A percentile compares a stretch with the other conserved stretches of the same genome.
These are phyloP conservation scores for Drosophila falleni DNA, from an alignment of 2,888 invertebrate species.

Conservation along the genomic window DNA sequence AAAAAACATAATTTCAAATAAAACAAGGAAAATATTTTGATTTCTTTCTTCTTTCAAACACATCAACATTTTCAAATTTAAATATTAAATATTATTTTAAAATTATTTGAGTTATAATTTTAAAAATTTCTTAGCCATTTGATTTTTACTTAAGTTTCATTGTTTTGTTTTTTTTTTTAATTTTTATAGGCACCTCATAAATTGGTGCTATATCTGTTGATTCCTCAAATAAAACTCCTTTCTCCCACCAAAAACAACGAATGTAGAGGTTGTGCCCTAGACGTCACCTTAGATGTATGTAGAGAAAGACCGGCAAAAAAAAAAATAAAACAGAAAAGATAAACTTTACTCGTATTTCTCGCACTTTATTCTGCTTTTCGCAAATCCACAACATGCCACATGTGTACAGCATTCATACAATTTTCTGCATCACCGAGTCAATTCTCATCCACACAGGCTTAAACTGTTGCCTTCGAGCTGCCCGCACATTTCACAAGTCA, in stretches of 20 bases:
- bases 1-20: not conserved
- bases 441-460: slow-evolving; percentile 45
- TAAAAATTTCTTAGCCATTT: not conserved
- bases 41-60: no score
- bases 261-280: slow-evolving; percentile 77
- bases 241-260: slow-evolving; percentile 32
- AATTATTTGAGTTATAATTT: not conserved
- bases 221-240: slow-evolving; percentile 17
- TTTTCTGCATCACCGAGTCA: slow-evolving; percentile 35
- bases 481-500: slow-evolving; percentile 70
- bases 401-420: slow-evolving; percentile 25
- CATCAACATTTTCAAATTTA: no score
- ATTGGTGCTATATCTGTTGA: slow-evolving; percentile 15
- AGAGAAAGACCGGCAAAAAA: slow-evolving; percentile 51
- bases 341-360: slow-evolving; percentile 24
- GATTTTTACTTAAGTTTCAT: not conserved
- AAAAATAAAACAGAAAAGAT: not conserved
- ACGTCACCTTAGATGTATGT: slow-evolving; percentile 78
- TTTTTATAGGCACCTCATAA: slow-evolving; percentile 3
- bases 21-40: no score
- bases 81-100: not conserved
- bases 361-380: slow-evolving; percentile 33
- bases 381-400: slow-evolving; percentile 15
- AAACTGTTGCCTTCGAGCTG: slow-evolving; percentile 45
- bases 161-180: slow-evolving; percentile 13